Evolutionary conservation across 2,797 vertebrate species (phyloP), one percentile per base, ranked within the genome.

Genomic region (Oreochromis mossambicus): DNA sequence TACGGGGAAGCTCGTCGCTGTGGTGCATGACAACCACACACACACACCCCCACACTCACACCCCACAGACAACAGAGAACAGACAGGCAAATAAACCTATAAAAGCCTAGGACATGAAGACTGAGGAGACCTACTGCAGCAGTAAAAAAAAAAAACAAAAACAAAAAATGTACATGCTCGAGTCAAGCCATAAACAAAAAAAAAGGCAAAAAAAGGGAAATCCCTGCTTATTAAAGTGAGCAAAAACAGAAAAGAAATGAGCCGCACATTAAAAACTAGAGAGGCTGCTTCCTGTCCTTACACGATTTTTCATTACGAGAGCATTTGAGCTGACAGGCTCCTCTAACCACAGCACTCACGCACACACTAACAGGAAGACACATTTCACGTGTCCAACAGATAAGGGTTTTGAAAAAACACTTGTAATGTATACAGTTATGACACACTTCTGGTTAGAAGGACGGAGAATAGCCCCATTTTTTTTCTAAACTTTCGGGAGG

Each of bases 331-430:
- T 48, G 29, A 83, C 54, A 51, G 17, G 13, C 6, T 79, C 54
- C 13, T 77, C 32, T 43, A 19, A 54, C 70, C 55, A 66, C 56
- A 89, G 52, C 50, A 76, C 36, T 26, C 11, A 32, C 5, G 7
- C 21, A 46, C 3, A 48, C 43, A 32, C 80, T n/a, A 55, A 91
- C 88, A 86, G 91, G 90, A 93, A 94, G 86, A 80, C 29, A 17
- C 21, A 66, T 78, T 58, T 88, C 56, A 80, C 66, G 5, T 55
- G 86, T 56, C 77, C 56, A 43, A 81, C 66, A 90, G 86, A 93
- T 91, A 91, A 87, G 81, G 73, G 82, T 79, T 87, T 80, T 80
- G 87, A 78, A 86, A 86, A 56, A 90, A 89, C 68, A 32, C 79
- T 87, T 51, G 48, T 13, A 63, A 88, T 85, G 48, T 24, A 34